Percentiles rank a stretch among this genome's conserved stretches.
Evolutionary conservation across 2,888 invertebrate species (phyloP).

Genomic region (Hirtodrosophila alboralis): DNA sequence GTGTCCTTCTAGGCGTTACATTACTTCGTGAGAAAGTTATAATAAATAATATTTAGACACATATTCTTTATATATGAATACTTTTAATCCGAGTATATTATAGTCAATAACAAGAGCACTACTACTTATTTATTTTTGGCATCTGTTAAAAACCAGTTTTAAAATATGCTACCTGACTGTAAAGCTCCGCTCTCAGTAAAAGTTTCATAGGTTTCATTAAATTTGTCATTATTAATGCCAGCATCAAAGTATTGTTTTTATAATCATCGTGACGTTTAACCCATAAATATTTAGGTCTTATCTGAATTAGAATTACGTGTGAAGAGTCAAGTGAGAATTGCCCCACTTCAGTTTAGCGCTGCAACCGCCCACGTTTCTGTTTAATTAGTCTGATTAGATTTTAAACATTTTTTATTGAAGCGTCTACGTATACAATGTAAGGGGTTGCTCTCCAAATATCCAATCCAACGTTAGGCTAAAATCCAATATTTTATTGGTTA

Average conservation of each 20-base stretch:
- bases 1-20: no score
- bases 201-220: not conserved
- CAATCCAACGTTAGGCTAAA: no score
- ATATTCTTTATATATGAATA: no score
- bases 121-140: not conserved
- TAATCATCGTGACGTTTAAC: slow-evolving; percentile 15
- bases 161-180: not conserved
- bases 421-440: not conserved
- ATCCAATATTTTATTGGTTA: no score
- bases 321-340: slow-evolving; percentile 17
- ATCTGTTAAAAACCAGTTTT: slow-evolving; percentile 14
- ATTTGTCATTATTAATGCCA: slow-evolving; percentile 1
- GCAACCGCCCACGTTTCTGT: slow-evolving; percentile 33
- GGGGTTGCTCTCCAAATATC: no score
- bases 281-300: slow-evolving; percentile 25
- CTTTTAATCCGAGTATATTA: no score
- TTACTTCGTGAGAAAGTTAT: no score
- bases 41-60: no score
- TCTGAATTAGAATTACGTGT: slow-evolving; percentile 52
- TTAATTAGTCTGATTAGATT: slow-evolving; percentile 52
- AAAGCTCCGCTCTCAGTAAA: not conserved
- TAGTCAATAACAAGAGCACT: no score
- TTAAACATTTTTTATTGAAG: slow-evolving; percentile 5
- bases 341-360: slow-evolving; percentile 41
- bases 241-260: slow-evolving; percentile 18